Evolutionary conservation across 2,113 vertebrate genomes (phyloP).

Genomic region (Zapus hudsonius): DNA sequence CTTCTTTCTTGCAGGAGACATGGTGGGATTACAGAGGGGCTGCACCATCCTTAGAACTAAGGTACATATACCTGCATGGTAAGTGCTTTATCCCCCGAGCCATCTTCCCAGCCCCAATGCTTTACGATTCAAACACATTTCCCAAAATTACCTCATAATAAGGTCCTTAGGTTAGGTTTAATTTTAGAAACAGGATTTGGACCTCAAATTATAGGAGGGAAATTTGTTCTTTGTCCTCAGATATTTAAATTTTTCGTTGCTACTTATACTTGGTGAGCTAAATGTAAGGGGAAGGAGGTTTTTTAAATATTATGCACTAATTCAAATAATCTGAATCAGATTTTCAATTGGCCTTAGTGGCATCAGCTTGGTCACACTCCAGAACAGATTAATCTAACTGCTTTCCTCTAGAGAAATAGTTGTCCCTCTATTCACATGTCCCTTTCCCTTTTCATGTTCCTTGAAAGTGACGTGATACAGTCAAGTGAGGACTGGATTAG

Average conservation of each 20-base stretch:
- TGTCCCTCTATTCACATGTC: not conserved
- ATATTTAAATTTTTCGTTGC: too few species aligned
- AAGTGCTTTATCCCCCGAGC: too few species aligned
- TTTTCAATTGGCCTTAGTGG: not conserved
- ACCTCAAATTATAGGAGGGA: not conserved
- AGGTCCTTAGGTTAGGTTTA: conserved; percentile 34
- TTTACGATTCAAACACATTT: not conserved
- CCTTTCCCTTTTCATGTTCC: not conserved
- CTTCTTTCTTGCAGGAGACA: too few species aligned
- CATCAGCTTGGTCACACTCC: not conserved
- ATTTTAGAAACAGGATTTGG: conserved; percentile 25
- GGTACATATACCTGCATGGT: too few species aligned
- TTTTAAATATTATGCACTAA: conserved; percentile 1
- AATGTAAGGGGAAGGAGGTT: not conserved
- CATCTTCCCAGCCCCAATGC: too few species aligned
- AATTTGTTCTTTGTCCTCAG: not conserved
- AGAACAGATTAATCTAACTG: not conserved
- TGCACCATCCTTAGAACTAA: too few species aligned
- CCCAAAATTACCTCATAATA: not conserved
- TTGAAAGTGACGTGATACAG: not conserved
- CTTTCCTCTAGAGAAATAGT: not conserved
- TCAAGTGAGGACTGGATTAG: not conserved
- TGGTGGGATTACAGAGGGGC: too few species aligned
- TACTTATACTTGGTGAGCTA: too few species aligned
- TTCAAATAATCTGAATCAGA: conserved; percentile 22